Base-by-base conservation (phyloP, 2,113 vertebrate genomes). In the Pseudois nayaur region DNA sequence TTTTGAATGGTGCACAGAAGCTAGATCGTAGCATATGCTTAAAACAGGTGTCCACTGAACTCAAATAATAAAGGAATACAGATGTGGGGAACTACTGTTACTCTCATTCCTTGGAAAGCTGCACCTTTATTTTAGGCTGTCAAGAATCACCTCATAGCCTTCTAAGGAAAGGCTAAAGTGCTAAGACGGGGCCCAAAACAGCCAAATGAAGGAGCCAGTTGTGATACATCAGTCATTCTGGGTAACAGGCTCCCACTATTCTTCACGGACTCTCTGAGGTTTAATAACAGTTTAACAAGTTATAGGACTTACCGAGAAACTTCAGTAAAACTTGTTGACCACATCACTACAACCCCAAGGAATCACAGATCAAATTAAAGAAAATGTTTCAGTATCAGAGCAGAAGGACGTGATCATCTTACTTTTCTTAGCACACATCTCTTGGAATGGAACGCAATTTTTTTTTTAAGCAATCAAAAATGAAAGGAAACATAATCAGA, bases 391-490 rank as follows among this genome's bases (percentile, higher is more conserved):
- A 87, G 3, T 83, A 87, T 89, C n/a, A 89, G 3, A 60, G 31
- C 15, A 76, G n/a, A 40, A 88, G 31, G 21, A 85, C n/a, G 2
- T 59, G 5, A 1, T 81, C 64, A 76, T 67, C 27, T 82, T 92
- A 45, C 16, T 79, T 11, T 74, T 81, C 23, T 23, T 71, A 76
- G 64, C 19, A 74, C 33, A 89, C 1, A 76, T 88, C 85, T 67
- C 19, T 36, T 31, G 14, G 21, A 94, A 90, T 91, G 91, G 16
- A 48, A 7, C 9, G 67, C 8, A 16, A 3, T 5, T 48, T 67
- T 88, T 67, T 60, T 76, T 88, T 71, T 21, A 95, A 54, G 11
- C 67, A 94, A 89, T 89, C 31, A 92, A 93, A 96, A 96, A 31
- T 74, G 84, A 95, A 88, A 64, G 2, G 16, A 67, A 92, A 54